phyloP scores from a whole-genome alignment of 2,888 invertebrate species.

The Hesperia comma region DNA sequence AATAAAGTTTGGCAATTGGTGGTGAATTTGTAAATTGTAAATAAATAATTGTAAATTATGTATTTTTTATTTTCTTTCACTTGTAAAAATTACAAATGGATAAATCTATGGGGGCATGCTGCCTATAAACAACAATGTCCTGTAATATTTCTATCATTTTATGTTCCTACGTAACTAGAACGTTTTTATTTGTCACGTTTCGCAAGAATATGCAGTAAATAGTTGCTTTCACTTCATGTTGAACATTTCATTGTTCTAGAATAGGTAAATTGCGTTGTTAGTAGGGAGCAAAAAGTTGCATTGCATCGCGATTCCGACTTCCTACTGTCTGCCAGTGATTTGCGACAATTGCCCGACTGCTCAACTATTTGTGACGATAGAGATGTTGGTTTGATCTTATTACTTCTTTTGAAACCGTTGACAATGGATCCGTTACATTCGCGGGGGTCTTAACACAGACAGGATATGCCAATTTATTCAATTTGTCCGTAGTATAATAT shows the following conservation, averaged over 20 bases:
- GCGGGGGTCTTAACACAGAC: conserved; percentile 1
- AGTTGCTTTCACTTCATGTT: conserved; percentile 59
- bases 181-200: conserved; percentile 22
- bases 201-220: conserved; percentile 45
- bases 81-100: too few species aligned
- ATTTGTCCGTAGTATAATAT: background rate
- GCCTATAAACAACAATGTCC: too few species aligned
- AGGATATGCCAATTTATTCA: conserved; percentile 18
- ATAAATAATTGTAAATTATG: too few species aligned
- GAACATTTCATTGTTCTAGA: conserved; percentile 62
- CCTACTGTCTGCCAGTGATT: conserved; percentile 48
- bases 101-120: too few species aligned
- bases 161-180: background rate
- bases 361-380: conserved; percentile 28
- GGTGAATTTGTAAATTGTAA: too few species aligned
- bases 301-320: conserved; percentile 54
- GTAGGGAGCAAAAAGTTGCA: conserved; percentile 58
- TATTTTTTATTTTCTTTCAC: too few species aligned
- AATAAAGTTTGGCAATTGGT: too few species aligned
- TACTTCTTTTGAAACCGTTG: conserved; percentile 9
- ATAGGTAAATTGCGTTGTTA: conserved; percentile 59
- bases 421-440: conserved; percentile 15
- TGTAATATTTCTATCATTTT: too few species aligned
- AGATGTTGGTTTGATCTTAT: conserved; percentile 34
- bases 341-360: conserved; percentile 39